Evolutionary conservation across 30 jellyfish, hydroid and myxozoan genomes (phyloP), one percentile per base, ranked within the genome.

Genomic region (Sanderia malayensis): DNA sequence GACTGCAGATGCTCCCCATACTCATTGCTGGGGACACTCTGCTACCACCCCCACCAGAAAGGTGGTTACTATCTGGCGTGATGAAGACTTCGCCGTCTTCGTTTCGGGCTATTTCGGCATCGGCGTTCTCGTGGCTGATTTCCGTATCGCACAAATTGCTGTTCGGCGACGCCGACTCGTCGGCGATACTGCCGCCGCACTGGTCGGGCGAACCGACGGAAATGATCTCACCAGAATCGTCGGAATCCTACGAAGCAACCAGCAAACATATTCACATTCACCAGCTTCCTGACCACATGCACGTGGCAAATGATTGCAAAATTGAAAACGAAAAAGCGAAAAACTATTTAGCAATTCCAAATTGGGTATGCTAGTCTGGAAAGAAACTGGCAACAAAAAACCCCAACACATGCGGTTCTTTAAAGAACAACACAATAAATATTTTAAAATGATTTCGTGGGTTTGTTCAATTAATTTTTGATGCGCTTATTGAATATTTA

Each of bases 131-230:
- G 13, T 59, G 73, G 25, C 61, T 71, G 49, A 11, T 62, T n/a
- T 79, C 84, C 21, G 28, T 73, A 20, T 71, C 86, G 70, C 82
- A 88, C 79, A 21, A 32, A 26, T 64, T 67, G 70, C 84, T 83
- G 21, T 83, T 76, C 28, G 88, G 80, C 74, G 92, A 80, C 17
- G 71, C 76, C 1, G 92, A 80, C 58, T 80, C 92, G 79, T 68
- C 88, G 52, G 95, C 88, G 74, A 74, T 72, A 44, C 88, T 62
- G 11, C 88, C 80, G 46, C 55, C 55, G 66, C 80, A 77, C 23
- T 83, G 88, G 20, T 83, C 95, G 22, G 71, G 87, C 0, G 86
- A 73, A 70, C 65, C 83, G 37, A 74, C 28, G 19, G 95, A 83
- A 57, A 64, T 30, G 30, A 72, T 44, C 18, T 73, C 88, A 58